Evolutionary conservation across 37 sponge, comb jelly and placozoan genomes (phyloP), one percentile per base, ranked within the genome.

Genomic region (Hormiphora californensis): DNA sequence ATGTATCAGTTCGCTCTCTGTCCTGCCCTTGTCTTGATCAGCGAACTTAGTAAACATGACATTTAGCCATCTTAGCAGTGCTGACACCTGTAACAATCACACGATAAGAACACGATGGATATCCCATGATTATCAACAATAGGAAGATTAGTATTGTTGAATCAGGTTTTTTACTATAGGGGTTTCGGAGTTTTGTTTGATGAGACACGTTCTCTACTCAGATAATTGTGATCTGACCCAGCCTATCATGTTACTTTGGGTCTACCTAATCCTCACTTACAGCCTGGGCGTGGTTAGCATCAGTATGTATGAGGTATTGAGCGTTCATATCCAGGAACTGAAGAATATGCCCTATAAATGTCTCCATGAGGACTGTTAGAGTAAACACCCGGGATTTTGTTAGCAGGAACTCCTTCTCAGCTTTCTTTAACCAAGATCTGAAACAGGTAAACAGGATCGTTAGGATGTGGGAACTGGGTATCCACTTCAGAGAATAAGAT

Each of bases 351-450:
- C 81, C 81, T 1, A 73, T 73, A 28, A 73, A 73, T 5, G 81
- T 73, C 81, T 73, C 81, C 81, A 73, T 73, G 28, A 73, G 46
- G 17, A 73, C 81, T 8, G 81, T 73, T 11, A 73, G 46, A 41
- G 81, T 73, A 33, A 73, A 73, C 4, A 73, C 81, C 17, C 81
- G 81, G 17, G 81, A 38, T 33, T 73, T 73, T 9, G 81, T 73
- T 46, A 73, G 81, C 28, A 43, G 43, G 46, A 73, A 73, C 5
- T 73, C 81, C 25, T 73, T 73, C 81, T 73, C 81, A 4, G 81
- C 81, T 40, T 73, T 73, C 81, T 73, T 73, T 28, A 73, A 19
- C 81, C 81, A 73, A 0, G 81, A 73, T 28, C 81, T 73, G 44
- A 17, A 59, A n/a, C n/a, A n/a, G n/a, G n/a, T n/a, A n/a, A n/a